A percentile compares a stretch with the other conserved stretches of the same genome.
phyloP scores from a whole-genome alignment of 2,113 vertebrate species.

The Crypturellus undulatus region DNA sequence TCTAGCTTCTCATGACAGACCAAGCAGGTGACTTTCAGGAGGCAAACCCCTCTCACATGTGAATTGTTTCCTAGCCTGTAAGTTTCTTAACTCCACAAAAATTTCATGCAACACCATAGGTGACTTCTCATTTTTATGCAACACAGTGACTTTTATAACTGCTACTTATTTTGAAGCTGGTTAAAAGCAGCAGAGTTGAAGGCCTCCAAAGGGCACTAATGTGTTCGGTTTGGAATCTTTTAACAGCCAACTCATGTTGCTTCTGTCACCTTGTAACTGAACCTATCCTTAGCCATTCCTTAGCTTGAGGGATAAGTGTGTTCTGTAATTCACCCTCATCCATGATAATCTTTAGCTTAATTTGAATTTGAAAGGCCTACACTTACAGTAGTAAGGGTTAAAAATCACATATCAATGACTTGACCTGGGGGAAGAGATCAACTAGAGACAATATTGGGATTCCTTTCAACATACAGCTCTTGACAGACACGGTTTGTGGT shows the following conservation, averaged over 20 bases:
- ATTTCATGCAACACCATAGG: too few relatives aligned
- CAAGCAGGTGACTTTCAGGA: background rate
- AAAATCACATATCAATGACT: background rate
- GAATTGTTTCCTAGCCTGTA: too few relatives aligned
- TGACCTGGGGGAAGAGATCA: background rate
- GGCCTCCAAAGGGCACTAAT: background rate
- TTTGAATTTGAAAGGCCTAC: background rate
- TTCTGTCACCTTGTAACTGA: background rate
- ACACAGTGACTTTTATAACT: background rate
- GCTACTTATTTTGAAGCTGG: background rate
- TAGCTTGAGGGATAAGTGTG: background rate
- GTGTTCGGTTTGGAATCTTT: background rate
- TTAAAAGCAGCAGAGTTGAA: background rate
- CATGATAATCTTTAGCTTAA: background rate
- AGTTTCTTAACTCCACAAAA: background rate
- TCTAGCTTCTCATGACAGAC: background rate
- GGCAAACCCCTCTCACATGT: background rate
- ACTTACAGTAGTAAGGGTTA: background rate
- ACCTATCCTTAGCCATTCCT: background rate
- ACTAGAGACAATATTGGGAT: background rate
- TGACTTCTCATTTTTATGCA: too few relatives aligned
- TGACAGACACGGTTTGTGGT: accelerated
- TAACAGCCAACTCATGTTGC: background rate
- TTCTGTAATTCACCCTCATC: background rate
- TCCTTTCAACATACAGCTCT: background rate